A percentile compares a stretch with the other conserved stretches of the same genome.
phyloP scores from a whole-genome alignment of 2,797 vertebrate species.

The Heteromormyrus szaboi region DNA sequence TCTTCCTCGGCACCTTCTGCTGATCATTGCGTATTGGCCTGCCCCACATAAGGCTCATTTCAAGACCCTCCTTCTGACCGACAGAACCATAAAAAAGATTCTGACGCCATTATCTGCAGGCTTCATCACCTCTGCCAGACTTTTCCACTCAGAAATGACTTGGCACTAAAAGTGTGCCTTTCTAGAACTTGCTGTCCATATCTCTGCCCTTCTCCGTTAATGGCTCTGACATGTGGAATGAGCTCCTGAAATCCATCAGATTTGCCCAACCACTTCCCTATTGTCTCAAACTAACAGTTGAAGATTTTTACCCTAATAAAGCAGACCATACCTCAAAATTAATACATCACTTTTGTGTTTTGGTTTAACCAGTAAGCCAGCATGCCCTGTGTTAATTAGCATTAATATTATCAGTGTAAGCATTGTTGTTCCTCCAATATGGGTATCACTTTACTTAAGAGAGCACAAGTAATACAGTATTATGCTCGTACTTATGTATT shows the following conservation, averaged over 20 bases:
- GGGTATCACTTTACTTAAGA: neutral
- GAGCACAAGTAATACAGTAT: neutral
- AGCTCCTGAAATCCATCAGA: neutral
- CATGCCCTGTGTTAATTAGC: neutral
- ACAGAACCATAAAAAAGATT: neutral
- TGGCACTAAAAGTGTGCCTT: neutral
- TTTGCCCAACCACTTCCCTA: neutral
- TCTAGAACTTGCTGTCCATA: neutral
- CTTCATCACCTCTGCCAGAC: neutral
- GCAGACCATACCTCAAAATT: neutral
- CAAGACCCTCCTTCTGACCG: neutral
- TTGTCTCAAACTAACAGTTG: neutral
- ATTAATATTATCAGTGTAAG: neutral
- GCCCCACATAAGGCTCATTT: neutral
- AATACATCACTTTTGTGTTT: neutral
- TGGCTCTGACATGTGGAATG: neutral
- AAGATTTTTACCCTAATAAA: neutral
- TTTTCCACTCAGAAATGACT: neutral
- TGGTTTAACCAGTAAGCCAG: neutral
- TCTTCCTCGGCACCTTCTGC: neutral
- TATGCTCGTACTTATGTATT: neutral
- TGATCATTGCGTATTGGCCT: neutral
- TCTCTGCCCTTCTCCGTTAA: neutral
- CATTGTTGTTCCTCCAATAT: neutral
- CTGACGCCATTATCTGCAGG: neutral